Conservation (phyloP, 2,888 invertebrate species). For the Drosophila differens region DNA sequence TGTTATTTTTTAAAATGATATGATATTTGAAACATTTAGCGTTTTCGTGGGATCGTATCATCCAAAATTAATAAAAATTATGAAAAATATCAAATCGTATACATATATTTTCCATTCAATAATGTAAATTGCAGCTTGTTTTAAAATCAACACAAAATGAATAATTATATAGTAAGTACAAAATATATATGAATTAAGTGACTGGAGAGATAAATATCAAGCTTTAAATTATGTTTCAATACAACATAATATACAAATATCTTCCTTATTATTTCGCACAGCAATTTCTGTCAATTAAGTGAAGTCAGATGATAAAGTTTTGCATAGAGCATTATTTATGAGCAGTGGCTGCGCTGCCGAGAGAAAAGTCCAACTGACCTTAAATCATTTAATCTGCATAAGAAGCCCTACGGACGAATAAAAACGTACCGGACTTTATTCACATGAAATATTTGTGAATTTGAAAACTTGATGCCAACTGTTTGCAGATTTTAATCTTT, state of each 20-base stretch:
- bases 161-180: not conserved
- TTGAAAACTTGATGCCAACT: slow-evolving; percentile 80
- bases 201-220: not conserved
- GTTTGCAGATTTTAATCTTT: slow-evolving; percentile 82
- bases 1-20: not conserved
- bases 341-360: slow-evolving; percentile 25
- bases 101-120: not conserved
- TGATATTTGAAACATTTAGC: no score
- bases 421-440: slow-evolving; percentile 45
- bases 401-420: slow-evolving; percentile 30
- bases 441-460: slow-evolving; percentile 73
- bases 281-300: slow-evolving; percentile 21
- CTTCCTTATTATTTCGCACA: slow-evolving; percentile 1
- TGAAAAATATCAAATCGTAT: not conserved
- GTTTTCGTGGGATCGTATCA: not conserved
- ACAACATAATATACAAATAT: not conserved
- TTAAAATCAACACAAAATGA: not conserved
- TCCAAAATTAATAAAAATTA: not conserved
- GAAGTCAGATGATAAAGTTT: slow-evolving; percentile 31
- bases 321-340: slow-evolving; percentile 37
- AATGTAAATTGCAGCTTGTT: not conserved
- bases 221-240: not conserved
- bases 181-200: not conserved
- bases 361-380: slow-evolving; percentile 66
- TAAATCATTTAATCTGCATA: slow-evolving; percentile 76